Evolutionary conservation across 2,888 invertebrate genomes (phyloP).

Genomic region (Parthenolecanium corni): DNA sequence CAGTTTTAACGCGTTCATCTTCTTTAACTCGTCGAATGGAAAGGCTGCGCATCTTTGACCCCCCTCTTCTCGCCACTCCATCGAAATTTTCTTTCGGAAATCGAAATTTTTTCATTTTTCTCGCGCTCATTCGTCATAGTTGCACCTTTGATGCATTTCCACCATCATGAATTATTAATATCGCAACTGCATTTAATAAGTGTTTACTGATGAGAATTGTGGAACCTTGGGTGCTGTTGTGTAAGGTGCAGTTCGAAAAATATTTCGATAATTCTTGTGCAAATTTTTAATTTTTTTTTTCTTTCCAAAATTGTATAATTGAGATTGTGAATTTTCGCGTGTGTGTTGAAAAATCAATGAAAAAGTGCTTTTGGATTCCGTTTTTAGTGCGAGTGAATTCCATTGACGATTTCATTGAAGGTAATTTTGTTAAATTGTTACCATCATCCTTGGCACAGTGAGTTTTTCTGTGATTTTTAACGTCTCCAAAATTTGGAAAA

Average conservation of each 20-base stretch:
- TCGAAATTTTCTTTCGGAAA: not conserved
- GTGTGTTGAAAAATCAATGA: not conserved
- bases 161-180: too few relatives aligned
- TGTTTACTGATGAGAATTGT: too few relatives aligned
- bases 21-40: not conserved
- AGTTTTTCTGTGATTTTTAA: too few relatives aligned
- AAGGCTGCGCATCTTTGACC: not conserved
- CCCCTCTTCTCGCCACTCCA: not conserved
- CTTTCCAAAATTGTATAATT: not conserved
- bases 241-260: too few relatives aligned
- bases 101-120: not conserved
- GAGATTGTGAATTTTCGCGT: not conserved
- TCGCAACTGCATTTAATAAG: too few relatives aligned
- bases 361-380: constrained; percentile 3
- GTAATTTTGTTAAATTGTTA: too few relatives aligned
- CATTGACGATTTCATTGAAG: too few relatives aligned
- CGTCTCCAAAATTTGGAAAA: too few relatives aligned
- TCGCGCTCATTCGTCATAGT: not conserved
- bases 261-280: too few relatives aligned
- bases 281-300: not conserved
- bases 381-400: not conserved
- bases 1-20: not conserved
- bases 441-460: too few relatives aligned
- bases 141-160: too few relatives aligned
- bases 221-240: too few relatives aligned